Percentiles rank a stretch among this genome's conserved stretches.
Conservation (phyloP, 2,888 invertebrate species). For the Buathra laborator region DNA sequence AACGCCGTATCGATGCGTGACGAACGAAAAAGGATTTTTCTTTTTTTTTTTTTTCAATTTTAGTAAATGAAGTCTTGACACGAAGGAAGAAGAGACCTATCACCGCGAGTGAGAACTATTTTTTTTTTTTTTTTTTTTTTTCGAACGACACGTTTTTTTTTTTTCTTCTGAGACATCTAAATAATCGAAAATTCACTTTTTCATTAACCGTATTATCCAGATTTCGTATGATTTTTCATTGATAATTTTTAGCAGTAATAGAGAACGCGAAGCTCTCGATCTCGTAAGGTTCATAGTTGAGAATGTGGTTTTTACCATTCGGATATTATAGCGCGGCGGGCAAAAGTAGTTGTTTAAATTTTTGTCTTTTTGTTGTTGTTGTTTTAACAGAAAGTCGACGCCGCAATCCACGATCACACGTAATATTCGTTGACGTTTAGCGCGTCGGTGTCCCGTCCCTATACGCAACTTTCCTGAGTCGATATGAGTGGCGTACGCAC, state of each 20-base stretch:
- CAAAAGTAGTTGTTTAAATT: background rate
- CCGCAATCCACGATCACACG: slow-evolving; percentile 80
- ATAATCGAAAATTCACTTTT: background rate
- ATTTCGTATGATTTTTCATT: slow-evolving; percentile 3
- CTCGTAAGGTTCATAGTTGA: slow-evolving; percentile 20
- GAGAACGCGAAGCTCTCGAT: slow-evolving; percentile 11
- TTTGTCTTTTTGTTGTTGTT: slow-evolving; percentile 23
- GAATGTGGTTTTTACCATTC: slow-evolving; percentile 1
- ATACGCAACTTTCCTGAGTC: slow-evolving; percentile 84
- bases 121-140: background rate
- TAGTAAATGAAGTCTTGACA: slow-evolving; percentile 28
- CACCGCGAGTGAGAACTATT: slow-evolving; percentile 1
- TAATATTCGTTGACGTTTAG: slow-evolving; percentile 84
- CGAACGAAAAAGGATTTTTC: background rate
- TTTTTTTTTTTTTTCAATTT: background rate
- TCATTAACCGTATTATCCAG: background rate
- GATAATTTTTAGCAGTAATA: background rate
- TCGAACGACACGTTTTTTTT: background rate
- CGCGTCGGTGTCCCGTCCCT: slow-evolving; percentile 84
- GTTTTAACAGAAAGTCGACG: slow-evolving; percentile 70
- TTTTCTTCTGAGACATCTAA: background rate
- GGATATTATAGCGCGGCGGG: slow-evolving; percentile 18
- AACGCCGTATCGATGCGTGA: background rate
- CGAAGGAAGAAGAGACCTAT: slow-evolving; percentile 10
- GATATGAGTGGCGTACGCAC: slow-evolving; percentile 84